Base-by-base conservation (phyloP, 2,888 invertebrate species). In the Fragum fragum region DNA sequence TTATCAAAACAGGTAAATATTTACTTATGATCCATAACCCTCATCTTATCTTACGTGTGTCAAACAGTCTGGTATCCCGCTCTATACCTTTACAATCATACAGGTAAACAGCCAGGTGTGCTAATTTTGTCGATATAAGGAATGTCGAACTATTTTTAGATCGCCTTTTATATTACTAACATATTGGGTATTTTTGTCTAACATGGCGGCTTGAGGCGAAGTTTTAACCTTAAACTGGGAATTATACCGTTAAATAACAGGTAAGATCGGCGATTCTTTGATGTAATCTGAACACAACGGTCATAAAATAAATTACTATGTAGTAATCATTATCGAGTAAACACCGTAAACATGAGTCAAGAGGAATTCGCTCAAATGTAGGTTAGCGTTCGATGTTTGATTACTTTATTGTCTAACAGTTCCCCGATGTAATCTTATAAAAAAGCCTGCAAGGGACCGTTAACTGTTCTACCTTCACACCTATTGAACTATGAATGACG, bases 131-230 rank as follows among this genome's bases (percentile, higher is more conserved):
- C 77, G 63, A 66, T 72, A 78, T 39, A 69, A 78, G 78, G 78
- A 78, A 78, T 78, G 78, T 59, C 36, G 18, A 32, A 47, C 69
- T 78, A 78, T 78, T 78, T 78, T 72, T 78, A 78, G 78, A 68
- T 9, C 14, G 23, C 72, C 39, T 77, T 63, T 72, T 59, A 71
- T 77, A 72, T 72, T 77, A 72, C 59, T 57, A 73, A 73, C 55
- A 73, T 55, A 73, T n/a, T 57, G 57, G 66, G 66, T 66, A 66
- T 66, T 66, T 66, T 28, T 28, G 68, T 70, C 59, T 23, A 78
- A 78, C 21, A 78, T 78, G 78, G 78, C 78, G 78, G 66, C 66
- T 66, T 66, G 42, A 42, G 39, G 36, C 66, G 36, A 23, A 42
- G 26, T 66, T 66, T 66, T 42, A 23, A n/a, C 42, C 42, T 36